A percentile compares a stretch with the other conserved stretches of the same genome.
These are phyloP conservation scores for Leptura quadrifasciata DNA, from an alignment of 2,888 invertebrate species.

Conservation along the genomic window DNA sequence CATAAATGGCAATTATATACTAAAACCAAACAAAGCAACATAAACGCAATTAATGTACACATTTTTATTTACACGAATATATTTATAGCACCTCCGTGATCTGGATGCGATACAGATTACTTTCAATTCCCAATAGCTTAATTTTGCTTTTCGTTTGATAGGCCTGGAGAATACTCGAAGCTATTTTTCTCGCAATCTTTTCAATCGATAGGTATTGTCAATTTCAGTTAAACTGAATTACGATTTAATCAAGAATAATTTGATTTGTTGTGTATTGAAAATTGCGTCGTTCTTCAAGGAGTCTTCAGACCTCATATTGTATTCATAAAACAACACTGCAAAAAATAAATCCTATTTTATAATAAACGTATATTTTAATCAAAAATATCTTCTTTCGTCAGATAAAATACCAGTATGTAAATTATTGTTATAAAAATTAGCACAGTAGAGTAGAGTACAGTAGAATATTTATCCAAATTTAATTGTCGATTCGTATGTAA, in stretches of 20 bases:
- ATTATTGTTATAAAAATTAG: too few relatives aligned
- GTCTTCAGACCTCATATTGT: neutral
- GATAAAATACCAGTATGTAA: too few relatives aligned
- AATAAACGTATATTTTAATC: neutral
- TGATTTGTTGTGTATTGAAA: conserved; percentile 24
- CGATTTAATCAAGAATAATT: conserved; percentile 39
- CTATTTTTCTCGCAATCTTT: conserved; percentile 41
- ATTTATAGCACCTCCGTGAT: conserved; percentile 16
- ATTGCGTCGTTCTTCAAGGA: neutral
- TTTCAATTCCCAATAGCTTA: conserved; percentile 16
- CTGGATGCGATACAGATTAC: conserved; percentile 10
- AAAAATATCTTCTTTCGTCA: neutral
- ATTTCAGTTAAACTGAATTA: conserved; percentile 39
- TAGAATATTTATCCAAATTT: too few relatives aligned
- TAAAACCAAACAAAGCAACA: neutral
- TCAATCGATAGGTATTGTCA: conserved; percentile 40
- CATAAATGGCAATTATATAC: neutral
- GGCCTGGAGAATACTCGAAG: conserved; percentile 25
- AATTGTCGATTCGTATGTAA: too few relatives aligned
- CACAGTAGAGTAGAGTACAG: too few relatives aligned
- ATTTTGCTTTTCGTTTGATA: conserved; percentile 33
- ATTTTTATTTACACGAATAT: conserved; percentile 10
- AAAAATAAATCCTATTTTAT: neutral
- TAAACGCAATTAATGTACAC: neutral
- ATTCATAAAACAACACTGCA: conserved; percentile 1